Percentiles rank a stretch among this genome's conserved stretches.
phyloP scores from a whole-genome alignment of 2,888 invertebrate genomes.

The Sphaerophoria taeniata region DNA sequence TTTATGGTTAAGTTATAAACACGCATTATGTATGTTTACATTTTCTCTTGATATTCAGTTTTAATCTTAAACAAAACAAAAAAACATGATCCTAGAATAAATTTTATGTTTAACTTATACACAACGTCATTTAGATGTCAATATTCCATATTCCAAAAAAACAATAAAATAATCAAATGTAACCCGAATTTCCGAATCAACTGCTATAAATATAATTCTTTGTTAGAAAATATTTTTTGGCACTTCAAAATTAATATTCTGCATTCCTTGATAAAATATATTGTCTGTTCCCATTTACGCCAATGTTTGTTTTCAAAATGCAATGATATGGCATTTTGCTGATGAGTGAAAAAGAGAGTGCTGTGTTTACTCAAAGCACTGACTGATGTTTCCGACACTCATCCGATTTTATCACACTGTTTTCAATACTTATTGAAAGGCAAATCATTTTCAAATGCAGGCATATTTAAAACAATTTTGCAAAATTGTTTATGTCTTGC shows the following conservation, averaged over 20 bases:
- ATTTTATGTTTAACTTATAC: not conserved
- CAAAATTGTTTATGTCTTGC: slow-evolving; percentile 16
- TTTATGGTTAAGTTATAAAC: no score
- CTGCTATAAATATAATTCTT: not conserved
- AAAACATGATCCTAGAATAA: not conserved
- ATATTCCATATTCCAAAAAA: not conserved
- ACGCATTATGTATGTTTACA: no score
- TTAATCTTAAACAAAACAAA: no score
- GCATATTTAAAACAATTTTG: slow-evolving; percentile 10
- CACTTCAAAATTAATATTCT: not conserved
- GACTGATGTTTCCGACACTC: slow-evolving; percentile 38
- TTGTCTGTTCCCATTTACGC: slow-evolving; percentile 11
- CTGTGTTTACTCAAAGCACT: slow-evolving; percentile 37
- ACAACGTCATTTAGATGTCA: slow-evolving; percentile 4
- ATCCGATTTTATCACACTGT: slow-evolving; percentile 8
- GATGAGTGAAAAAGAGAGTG: slow-evolving; percentile 44
- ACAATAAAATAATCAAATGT: not conserved
- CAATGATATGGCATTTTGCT: slow-evolving; percentile 30
- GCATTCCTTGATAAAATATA: not conserved
- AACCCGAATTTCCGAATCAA: not conserved
- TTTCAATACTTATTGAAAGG: slow-evolving; percentile 17
- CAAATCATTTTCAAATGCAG: slow-evolving; percentile 23
- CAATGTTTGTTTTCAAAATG: slow-evolving; percentile 1
- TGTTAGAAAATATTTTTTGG: slow-evolving; percentile 20
- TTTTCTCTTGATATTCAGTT: no score